Evolutionary conservation across 2,888 invertebrate genomes (phyloP), one percentile per base, ranked within the genome.

Genomic region (Cenopis cana): DNA sequence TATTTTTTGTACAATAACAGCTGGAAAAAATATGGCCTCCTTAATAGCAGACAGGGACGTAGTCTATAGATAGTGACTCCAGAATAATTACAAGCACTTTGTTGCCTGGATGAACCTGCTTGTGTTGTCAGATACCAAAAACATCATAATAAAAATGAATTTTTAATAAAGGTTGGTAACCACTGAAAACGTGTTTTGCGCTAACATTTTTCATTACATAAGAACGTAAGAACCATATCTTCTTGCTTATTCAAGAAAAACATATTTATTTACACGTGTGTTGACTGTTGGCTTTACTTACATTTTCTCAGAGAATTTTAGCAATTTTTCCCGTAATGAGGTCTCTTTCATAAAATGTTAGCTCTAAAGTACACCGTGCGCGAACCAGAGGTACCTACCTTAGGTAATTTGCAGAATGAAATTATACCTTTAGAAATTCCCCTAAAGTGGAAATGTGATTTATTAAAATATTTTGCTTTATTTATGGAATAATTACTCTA

Each of bases 371-470:
- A 46, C 46, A 12, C 0, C 38, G 12, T 12, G 38, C 4, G 12
- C 33, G n/a, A n/a, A 8, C 1, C n/a, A 14, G 46, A 10, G 50
- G 18, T 50, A 50, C 18, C 50, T 17, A 24, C n/a, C n/a, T n/a
- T n/a, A n/a, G n/a, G n/a, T n/a, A 50, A 50, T 50, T 50, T 18
- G 50, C 50, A 18, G 18, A 50, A 50, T 50, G 18, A 50, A 18
- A 50, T 18, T 50, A 18, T 11, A 10, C 50, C 18, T 50, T 11
- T 18, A 18, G 17, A 18, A n/a, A 50, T 18, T 50, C 4, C 4
- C 2, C 4, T 24, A 11, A 9, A 50, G 18, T 9, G 6, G 18
- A 11, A 50, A 50, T 17, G 4, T 18, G 9, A 18, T 50, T 18
- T 50, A 3, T 50, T 50, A 41, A 41, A 12, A 12, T 38, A 24